A percentile compares a stretch with the other conserved stretches of the same genome.
These are phyloP conservation scores for Karalla daura DNA, from an alignment of 2,797 vertebrate genomes.

Conservation along the genomic window DNA sequence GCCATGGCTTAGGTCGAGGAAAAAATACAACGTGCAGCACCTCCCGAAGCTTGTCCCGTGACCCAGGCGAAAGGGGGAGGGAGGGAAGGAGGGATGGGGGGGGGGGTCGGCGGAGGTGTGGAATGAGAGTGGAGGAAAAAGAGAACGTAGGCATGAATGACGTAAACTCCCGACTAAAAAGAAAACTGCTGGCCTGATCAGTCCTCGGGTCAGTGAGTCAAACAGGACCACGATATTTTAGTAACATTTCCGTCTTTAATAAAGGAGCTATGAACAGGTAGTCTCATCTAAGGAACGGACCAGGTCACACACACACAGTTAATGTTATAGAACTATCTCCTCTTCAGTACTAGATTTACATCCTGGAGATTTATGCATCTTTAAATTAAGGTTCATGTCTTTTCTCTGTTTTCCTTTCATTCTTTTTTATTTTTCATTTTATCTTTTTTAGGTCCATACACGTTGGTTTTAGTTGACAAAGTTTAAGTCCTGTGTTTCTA, in stretches of 20 bases:
- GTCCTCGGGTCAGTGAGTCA: conserved; percentile 55
- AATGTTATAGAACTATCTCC: conserved; percentile 46
- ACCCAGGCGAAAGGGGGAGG: conserved; percentile 58
- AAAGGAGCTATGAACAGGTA: conserved; percentile 54
- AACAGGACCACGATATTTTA: conserved; percentile 56
- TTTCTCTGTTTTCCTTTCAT: too few relatives aligned
- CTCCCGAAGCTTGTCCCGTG: conserved; percentile 65
- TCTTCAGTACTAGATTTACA: conserved; percentile 68
- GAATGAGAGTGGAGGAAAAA: conserved; percentile 62
- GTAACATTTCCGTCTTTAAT: conserved; percentile 66
- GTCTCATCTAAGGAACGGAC: conserved; percentile 50
- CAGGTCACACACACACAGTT: conserved; percentile 54
- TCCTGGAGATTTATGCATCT: conserved; percentile 55
- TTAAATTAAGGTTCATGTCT: conserved; percentile 62
- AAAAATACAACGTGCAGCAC: conserved; percentile 80
- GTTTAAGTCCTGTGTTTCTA: conserved; percentile 42
- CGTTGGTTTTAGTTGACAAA: conserved; percentile 36
- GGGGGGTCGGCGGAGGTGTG: conserved; percentile 52
- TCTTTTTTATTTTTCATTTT: too few relatives aligned
- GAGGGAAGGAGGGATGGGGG: neutral
- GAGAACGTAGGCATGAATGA: conserved; percentile 37
- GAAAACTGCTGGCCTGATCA: conserved; percentile 26
- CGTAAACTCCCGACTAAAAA: conserved; percentile 4
- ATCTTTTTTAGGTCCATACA: conserved; percentile 57
- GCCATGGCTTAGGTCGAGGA: conserved; percentile 78